A percentile compares a stretch with the other conserved stretches of the same genome.
phyloP scores from a whole-genome alignment of 2,113 vertebrate genomes.

The Eubucco bourcierii region DNA sequence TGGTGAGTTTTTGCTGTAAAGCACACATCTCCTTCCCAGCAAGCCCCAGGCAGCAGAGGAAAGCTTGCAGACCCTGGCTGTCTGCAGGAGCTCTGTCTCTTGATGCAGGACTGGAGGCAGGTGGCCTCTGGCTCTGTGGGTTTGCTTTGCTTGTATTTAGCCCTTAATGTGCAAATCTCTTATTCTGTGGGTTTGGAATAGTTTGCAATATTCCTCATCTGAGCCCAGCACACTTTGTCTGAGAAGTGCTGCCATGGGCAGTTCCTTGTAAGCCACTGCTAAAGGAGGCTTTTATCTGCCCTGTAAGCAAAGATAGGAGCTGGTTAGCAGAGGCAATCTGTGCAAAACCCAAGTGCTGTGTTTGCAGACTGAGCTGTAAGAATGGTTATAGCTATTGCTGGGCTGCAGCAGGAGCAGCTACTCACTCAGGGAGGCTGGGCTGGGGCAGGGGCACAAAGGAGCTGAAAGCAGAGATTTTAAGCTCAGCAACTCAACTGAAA shows the following conservation, averaged over 20 bases:
- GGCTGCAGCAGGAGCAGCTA: neutral
- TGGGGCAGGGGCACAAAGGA: neutral
- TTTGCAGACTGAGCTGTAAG: neutral
- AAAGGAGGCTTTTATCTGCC: conserved; percentile 1
- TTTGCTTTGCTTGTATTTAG: neutral
- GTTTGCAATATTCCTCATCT: neutral
- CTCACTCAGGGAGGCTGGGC: fast-evolving
- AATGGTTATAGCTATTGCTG: neutral
- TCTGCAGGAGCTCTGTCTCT: neutral
- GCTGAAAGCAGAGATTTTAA: neutral
- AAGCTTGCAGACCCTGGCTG: neutral
- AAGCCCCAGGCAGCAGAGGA: neutral
- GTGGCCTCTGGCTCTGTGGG: neutral
- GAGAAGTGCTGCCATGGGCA: neutral
- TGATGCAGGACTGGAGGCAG: fast-evolving
- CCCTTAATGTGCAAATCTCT: neutral
- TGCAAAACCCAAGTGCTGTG: neutral
- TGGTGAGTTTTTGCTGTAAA: neutral
- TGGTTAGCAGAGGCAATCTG: neutral
- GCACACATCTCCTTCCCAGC: neutral
- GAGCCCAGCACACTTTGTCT: neutral
- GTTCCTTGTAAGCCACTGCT: neutral
- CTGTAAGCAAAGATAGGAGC: neutral
- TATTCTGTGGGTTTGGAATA: neutral
- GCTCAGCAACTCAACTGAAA: neutral